These are phyloP conservation scores for Aricia artaxerxes DNA, from an alignment of 2,888 invertebrate genomes.

Conservation along the genomic window DNA sequence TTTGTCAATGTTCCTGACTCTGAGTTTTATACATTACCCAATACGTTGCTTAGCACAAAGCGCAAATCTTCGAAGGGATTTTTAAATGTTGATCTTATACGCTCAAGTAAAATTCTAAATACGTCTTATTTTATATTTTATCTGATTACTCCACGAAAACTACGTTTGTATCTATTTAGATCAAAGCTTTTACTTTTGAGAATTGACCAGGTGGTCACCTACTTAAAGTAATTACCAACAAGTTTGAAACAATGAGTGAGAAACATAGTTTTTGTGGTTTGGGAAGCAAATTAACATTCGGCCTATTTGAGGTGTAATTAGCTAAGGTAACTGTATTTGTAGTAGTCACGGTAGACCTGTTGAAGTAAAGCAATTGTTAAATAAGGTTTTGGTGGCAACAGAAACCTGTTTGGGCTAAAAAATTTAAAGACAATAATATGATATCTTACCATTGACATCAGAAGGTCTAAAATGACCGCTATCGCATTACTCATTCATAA, in stretches of 20 bases:
- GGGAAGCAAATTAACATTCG: conserved; percentile 5
- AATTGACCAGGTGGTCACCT: conserved; percentile 11
- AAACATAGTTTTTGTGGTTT: conserved; percentile 17
- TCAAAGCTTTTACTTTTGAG: conserved; percentile 7
- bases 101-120: not conserved
- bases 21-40: not conserved
- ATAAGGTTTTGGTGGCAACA: not conserved
- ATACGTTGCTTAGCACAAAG: not conserved
- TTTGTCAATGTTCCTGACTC: not conserved
- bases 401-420: not conserved
- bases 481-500: not conserved
- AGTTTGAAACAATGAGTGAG: conserved; percentile 4
- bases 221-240: conserved; percentile 4
- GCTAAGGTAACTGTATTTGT: conserved; percentile 5
- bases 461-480: not conserved
- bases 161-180: not conserved
- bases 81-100: not conserved
- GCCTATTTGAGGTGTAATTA: not conserved
- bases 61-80: not conserved
- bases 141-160: not conserved
- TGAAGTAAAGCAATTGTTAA: not conserved
- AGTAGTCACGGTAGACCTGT: not conserved
- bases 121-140: not conserved
- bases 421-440: not conserved
- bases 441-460: not conserved